These are phyloP conservation scores for Geococcyx californianus DNA, from an alignment of 2,113 vertebrate genomes.

Conservation along the genomic window DNA sequence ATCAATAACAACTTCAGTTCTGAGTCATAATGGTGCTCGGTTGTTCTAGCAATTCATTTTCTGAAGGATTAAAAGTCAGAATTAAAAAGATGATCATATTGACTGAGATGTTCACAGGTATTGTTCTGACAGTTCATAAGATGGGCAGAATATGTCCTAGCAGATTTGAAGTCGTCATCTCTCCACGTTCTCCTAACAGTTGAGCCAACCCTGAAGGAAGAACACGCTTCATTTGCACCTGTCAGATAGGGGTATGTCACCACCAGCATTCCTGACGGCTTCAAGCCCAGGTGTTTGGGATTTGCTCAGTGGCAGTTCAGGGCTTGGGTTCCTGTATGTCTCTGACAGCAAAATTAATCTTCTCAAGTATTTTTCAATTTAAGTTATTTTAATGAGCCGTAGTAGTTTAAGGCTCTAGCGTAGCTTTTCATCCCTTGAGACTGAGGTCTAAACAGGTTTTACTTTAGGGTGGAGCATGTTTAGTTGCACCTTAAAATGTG, in stretches of 20 bases:
- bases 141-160: background rate
- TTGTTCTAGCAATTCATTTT: background rate
- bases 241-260: background rate
- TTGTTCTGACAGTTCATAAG: background rate
- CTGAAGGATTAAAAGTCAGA: background rate
- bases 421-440: background rate
- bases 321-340: background rate
- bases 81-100: background rate
- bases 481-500: background rate
- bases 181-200: fast-evolving
- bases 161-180: background rate
- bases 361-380: background rate
- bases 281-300: background rate
- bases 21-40: background rate
- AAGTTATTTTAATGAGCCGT: background rate
- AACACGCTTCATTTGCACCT: background rate
- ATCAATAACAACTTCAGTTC: background rate
- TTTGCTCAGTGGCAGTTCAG: background rate
- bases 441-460: background rate
- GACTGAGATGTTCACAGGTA: background rate
- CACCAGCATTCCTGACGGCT: fast-evolving
- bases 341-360: background rate
- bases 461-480: background rate
- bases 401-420: background rate
- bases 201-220: background rate